A percentile compares a stretch with the other conserved stretches of the same genome.
phyloP scores from a whole-genome alignment of 1,140 invertebrate species.

The Solenopsis invicta region DNA sequence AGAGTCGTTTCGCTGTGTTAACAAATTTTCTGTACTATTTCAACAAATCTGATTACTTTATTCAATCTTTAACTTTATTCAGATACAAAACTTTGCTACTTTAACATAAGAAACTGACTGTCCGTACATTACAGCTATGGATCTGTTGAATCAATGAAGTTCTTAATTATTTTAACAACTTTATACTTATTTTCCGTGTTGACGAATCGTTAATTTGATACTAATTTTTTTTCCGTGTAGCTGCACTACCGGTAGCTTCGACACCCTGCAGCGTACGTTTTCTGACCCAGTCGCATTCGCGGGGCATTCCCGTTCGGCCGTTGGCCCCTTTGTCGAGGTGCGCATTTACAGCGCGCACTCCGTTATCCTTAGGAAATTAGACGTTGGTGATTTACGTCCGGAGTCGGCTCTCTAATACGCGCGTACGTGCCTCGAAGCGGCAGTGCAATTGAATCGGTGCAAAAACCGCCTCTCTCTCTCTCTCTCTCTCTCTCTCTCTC shows the following conservation, averaged over 20 bases:
- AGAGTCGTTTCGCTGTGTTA: no score
- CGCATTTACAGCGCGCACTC: constrained; percentile 50
- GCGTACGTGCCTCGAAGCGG: constrained; percentile 27
- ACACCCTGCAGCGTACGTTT: background rate
- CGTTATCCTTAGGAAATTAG: constrained; percentile 79
- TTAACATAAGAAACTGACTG: no score
- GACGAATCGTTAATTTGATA: no score
- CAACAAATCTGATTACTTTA: no score
- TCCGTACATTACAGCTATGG: no score
- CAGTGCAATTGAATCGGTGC: constrained; percentile 63
- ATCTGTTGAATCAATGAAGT: no score
- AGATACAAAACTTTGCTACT: no score
- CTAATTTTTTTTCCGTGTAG: no score
- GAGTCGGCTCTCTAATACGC: constrained; percentile 48
- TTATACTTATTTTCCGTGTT: no score
- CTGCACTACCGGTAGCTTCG: background rate
- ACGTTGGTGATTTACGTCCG: constrained; percentile 75
- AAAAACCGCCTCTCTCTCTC: background rate
- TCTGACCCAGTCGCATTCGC: constrained; percentile 3
- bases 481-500: constrained; percentile 38
- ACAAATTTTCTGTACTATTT: no score
- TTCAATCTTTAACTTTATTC: no score
- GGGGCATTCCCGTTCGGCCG: constrained; percentile 6
- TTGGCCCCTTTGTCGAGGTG: constrained; percentile 19
- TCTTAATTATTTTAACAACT: no score